Evolutionary conservation across 1,140 invertebrate genomes (phyloP).

Genomic region (Diplogasteroides magnus): DNA sequence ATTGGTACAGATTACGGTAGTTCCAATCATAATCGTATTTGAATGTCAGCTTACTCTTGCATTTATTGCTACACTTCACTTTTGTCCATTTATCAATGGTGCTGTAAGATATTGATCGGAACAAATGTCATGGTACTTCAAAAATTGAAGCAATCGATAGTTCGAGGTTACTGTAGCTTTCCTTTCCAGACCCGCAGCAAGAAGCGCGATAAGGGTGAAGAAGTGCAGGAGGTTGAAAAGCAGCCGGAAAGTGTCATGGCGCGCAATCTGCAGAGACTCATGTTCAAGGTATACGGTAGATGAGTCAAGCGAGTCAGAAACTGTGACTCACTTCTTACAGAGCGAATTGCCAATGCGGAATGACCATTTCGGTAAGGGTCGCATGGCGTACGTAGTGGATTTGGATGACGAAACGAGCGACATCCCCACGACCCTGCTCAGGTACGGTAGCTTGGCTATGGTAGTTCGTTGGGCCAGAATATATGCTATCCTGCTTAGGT

Average conservation of each 20-base stretch:
- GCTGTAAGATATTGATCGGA: too few species aligned
- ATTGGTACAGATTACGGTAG: too few species aligned
- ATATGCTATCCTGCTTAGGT: too few species aligned
- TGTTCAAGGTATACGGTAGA: slow-evolving; percentile 55
- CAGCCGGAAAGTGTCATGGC: slow-evolving; percentile 58
- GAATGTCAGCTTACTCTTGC: too few species aligned
- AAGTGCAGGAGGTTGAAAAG: slow-evolving; percentile 57
- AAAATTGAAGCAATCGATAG: too few species aligned
- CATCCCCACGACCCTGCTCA: slow-evolving; percentile 87
- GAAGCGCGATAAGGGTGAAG: slow-evolving; percentile 58
- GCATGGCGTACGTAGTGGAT: slow-evolving; percentile 97
- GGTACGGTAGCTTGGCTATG: too few species aligned
- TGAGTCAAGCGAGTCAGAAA: slow-evolving; percentile 24
- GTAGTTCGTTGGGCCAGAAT: too few species aligned
- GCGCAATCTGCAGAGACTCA: slow-evolving; percentile 59
- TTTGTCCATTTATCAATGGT: too few species aligned
- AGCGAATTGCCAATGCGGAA: slow-evolving; percentile 67
- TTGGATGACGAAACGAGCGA: slow-evolving; percentile 81
- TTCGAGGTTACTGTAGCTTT: neutral
- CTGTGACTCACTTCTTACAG: neutral
- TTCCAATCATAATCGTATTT: too few species aligned
- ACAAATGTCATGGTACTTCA: too few species aligned
- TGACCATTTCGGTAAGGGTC: slow-evolving; percentile 82
- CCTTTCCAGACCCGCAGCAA: neutral
- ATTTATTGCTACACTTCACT: too few species aligned